Evolutionary conservation across 2,888 invertebrate species (phyloP), one percentile per base, ranked within the genome.

Genomic region (Adelphocoris suturalis): DNA sequence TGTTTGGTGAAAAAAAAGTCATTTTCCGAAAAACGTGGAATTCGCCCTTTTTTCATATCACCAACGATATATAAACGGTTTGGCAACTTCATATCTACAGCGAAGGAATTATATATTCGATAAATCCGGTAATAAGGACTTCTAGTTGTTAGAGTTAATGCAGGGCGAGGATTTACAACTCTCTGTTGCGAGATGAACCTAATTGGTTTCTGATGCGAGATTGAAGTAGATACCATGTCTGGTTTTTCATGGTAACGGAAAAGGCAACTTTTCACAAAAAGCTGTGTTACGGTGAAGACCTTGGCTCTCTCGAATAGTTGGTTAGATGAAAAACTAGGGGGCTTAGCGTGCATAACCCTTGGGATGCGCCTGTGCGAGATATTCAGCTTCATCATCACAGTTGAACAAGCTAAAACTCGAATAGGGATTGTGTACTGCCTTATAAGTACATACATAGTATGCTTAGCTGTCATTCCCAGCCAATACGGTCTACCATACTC

Each of bases 351-450:
- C 61, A 61, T 61, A 61, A 19, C 61, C 16, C 9, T 61, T n/a
- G 9, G 9, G 2, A 61, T 61, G 61, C 61, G 16, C 19, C 19
- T 61, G 61, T 61, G 61, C 61, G 3, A 61, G 11, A 52, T 52
- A 52, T 75, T 75, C 13, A 75, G 75, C 75, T 75, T 75, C 75
- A 9, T n/a, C 75, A 19, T 27, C 2, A n/a, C 23, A 75, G 75
- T 75, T n/a, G 3, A 3, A 75, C 7, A 75, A 1, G 75, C 75
- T 27, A n/a, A n/a, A n/a, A n/a, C n/a, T n/a, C n/a, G n/a, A n/a
- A n/a, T n/a, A n/a, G n/a, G n/a, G n/a, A n/a, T n/a, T n/a, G n/a
- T 37, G 2, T 37, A 37, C 37, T 37, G 37, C 37, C n/a, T n/a
- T n/a, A n/a, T n/a, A n/a, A n/a, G n/a, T 37, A 37, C 37, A 37